Base-by-base conservation (phyloP, 23 tunicate genomes). In the Halocynthia roretzi region DNA sequence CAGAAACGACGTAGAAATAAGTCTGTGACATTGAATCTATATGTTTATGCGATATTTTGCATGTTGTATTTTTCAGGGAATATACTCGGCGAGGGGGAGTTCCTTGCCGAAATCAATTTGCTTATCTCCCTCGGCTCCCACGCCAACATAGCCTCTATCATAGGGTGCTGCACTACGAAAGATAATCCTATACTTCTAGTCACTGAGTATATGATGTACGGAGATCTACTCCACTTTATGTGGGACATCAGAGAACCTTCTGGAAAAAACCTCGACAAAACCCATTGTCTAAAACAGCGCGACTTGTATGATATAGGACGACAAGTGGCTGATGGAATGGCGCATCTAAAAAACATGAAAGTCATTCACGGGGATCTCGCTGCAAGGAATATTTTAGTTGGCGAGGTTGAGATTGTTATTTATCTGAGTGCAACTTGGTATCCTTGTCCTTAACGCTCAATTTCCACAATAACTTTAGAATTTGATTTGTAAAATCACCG, bases 321-420 rank as follows among this genome's bases (percentile, higher is more conserved):
- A 50, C 92, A 92, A 81, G 90, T 86, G 79, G 92, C 98, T 75
- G 50, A 75, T 53, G 98, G 98, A 62, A 48, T 92, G 85, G 61
- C 69, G 53, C 86, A 76, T 75, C 81, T 92, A 6, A 71, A 77
- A 7, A 21, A 64, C 17, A 60, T 81, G 49, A 83, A 83, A 52
- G 82, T 92, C 4, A 92, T 92, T 8, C 98, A 92, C 67, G 98
- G 98, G 14, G 98, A 92, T 80, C 92, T 92, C 10, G 98, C 98
- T 7, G 98, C 98, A 11, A 88, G 98, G 80, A 92, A 92, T 67
- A 86, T 92, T 6, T 54, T 92, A 8, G 82, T 92, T 7, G 87
- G 86, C 17, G 87, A 92, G 85, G 98, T 90, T 48, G 53, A 50
- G 51, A 40, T 58, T 58, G 63, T 58, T n/a, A 58, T 58, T 58